Base-by-base conservation (phyloP, 2,113 vertebrate genomes). In the Ptyas mucosa region DNA sequence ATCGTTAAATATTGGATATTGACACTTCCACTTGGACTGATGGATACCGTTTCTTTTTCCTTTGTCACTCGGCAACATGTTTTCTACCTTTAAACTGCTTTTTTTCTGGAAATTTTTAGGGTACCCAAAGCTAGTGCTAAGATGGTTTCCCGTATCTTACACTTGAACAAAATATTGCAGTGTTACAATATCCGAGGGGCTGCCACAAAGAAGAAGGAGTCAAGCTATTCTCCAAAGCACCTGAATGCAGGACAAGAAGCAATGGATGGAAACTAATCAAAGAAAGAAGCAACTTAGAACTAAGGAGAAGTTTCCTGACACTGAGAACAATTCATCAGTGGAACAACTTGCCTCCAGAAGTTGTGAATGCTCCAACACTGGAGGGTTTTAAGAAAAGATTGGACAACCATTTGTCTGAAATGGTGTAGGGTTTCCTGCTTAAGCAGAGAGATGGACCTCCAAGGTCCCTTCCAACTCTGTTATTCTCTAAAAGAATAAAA, bases 31-130 rank as follows among this genome's bases (percentile, higher is more conserved):
- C 95, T 94, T 88, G 90, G 91, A 49, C 43, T 90, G 10, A 92
- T 93, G 87, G 52, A 64, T 94, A 2, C 81, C 89, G 57, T 87
- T 69, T 15, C 69, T 86, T 96, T 94, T 96, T 95, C 51, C 46
- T 15, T 51, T 69, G 51, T 94, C 49, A 4, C 75, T 91, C 57
- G 53, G 90, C 90, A 89, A 91, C 85, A 43, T 85, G 75, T 61
- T 86, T 49, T 12, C 57, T 89, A 92, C 54, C 51, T 39, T 39
- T 81, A 43, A 81, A 24, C 43, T 24, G 14, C 18, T 85, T 43
- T 43, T 54, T 49, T 24, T 49, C 21, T 24, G 11, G 58, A 34
- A 23, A 18, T 90, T 86, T 89, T 90, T 52, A 86, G 51, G 39
- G 61, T 61, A 75, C 21, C 15, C 51, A n/a, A 85, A 26, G 34